Evolutionary conservation across 2,113 vertebrate species (phyloP).

Genomic region (Brienomyrus brachyistius): DNA sequence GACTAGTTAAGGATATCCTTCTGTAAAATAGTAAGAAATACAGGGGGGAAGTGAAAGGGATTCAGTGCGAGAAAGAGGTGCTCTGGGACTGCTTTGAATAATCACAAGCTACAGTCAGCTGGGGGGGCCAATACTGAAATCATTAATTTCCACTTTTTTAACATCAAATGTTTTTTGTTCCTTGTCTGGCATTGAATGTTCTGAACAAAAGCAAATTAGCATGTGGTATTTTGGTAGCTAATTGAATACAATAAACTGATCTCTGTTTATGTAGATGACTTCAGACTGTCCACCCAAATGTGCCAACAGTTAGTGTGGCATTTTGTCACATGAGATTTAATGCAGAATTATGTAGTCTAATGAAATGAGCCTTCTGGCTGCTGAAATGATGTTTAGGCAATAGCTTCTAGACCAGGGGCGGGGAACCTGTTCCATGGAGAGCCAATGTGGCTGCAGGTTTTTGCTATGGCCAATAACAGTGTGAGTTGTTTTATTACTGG

Average conservation of each 20-base stretch:
- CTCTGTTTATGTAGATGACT: not conserved
- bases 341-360: not conserved
- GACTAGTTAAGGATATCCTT: not conserved
- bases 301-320: not conserved
- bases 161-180: not conserved
- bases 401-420: not conserved
- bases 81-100: not conserved
- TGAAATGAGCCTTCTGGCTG: not conserved
- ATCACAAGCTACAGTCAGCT: not conserved
- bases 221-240: not conserved
- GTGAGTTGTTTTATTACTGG: no score
- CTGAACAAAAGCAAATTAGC: not conserved
- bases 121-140: not conserved
- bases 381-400: not conserved
- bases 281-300: not conserved
- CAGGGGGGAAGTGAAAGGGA: not conserved
- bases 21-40: not conserved
- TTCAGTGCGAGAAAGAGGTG: not conserved
- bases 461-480: no score
- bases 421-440: no score
- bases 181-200: not conserved
- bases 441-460: no score
- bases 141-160: not conserved
- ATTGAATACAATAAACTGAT: not conserved
- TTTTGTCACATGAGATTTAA: not conserved